Evolutionary conservation across 1,140 invertebrate genomes (phyloP).

Genomic region (Drosophila paulistorum): DNA sequence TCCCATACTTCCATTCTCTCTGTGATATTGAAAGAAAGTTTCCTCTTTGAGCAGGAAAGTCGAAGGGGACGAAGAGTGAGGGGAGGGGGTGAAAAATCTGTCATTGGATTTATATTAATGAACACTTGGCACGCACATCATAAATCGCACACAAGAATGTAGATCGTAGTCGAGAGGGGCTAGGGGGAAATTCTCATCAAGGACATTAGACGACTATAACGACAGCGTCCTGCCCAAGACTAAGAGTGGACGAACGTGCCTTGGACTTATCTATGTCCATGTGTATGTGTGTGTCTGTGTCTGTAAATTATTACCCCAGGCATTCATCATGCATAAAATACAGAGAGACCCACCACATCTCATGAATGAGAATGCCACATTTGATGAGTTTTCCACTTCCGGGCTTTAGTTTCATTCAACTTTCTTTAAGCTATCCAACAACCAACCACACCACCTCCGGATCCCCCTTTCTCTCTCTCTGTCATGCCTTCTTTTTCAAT

Average conservation of each 20-base stretch:
- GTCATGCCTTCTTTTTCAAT: slow-evolving; percentile 28
- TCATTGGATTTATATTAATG: slow-evolving; percentile 80
- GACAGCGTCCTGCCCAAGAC: slow-evolving; percentile 1
- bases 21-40: slow-evolving; percentile 1
- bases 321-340: slow-evolving; percentile 60
- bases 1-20: not conserved
- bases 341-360: slow-evolving; percentile 20
- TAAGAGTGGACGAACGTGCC: slow-evolving; percentile 62
- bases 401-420: slow-evolving; percentile 47
- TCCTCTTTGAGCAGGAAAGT: not conserved
- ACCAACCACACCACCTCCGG: not conserved
- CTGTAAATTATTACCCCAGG: slow-evolving; percentile 63
- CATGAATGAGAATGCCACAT: slow-evolving; percentile 41
- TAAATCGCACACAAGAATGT: slow-evolving; percentile 63
- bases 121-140: slow-evolving; percentile 78
- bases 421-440: slow-evolving; percentile 58
- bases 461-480: not conserved
- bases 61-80: not conserved
- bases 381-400: slow-evolving; percentile 67
- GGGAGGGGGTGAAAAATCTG: slow-evolving; percentile 38
- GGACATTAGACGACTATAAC: slow-evolving; percentile 35
- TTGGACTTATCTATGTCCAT: slow-evolving; percentile 39
- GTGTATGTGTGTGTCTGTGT: not conserved
- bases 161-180: not conserved
- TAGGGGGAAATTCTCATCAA: slow-evolving; percentile 2